Conservation (phyloP, 2,113 vertebrate species). For the Galemys pyrenaicus region DNA sequence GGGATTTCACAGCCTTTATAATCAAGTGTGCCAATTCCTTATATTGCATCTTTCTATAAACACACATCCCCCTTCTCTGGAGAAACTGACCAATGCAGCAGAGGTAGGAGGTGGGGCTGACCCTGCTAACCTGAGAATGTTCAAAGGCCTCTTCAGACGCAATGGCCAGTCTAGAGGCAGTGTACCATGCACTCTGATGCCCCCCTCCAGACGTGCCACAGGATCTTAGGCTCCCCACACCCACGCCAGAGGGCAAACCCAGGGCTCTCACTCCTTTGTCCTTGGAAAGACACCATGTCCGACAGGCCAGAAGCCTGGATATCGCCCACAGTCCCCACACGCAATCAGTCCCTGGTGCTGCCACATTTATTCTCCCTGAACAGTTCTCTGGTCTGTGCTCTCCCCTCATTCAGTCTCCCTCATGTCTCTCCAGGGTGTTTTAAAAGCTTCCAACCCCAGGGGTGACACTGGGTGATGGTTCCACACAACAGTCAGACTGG, state of each 20-base stretch:
- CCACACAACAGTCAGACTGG: not conserved
- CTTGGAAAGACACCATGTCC: not conserved
- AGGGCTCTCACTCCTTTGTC: too few relatives aligned
- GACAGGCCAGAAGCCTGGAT: not conserved
- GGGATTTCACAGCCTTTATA: not conserved
- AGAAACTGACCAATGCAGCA: not conserved
- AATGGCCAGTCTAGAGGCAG: not conserved
- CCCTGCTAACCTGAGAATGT: not conserved
- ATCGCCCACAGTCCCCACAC: not conserved
- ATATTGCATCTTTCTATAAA: not conserved
- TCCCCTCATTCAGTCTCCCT: not conserved
- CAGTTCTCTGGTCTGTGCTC: not conserved
- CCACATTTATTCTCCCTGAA: not conserved
- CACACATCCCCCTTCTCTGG: not conserved
- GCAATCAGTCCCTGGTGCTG: not conserved
- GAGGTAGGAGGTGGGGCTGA: not conserved
- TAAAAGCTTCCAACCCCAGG: not conserved
- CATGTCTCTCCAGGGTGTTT: not conserved
- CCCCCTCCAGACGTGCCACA: not conserved
- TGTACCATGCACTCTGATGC: too few relatives aligned
- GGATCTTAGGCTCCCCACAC: not conserved
- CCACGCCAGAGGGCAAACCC: not conserved
- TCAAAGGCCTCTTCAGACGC: not conserved
- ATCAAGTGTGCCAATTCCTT: not conserved
- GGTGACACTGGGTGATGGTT: not conserved